Conservation (phyloP, 2,888 invertebrate genomes). For the Tipula unca region DNA sequence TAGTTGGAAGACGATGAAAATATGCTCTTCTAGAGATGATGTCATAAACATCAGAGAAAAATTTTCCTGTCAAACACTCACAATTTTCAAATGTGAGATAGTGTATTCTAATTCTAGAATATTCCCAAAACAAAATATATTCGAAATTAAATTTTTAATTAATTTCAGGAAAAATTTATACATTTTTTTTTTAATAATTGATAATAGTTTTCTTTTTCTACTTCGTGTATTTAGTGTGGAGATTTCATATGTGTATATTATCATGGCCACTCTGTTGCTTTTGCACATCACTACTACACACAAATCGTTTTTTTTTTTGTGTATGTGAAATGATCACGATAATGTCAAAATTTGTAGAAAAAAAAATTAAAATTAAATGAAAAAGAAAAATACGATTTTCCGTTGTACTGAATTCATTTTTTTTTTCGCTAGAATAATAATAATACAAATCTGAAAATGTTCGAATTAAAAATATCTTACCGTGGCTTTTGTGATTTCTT, state of each 20-base stretch:
- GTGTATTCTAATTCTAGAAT: neutral
- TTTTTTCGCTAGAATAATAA: neutral
- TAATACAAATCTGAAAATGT: neutral
- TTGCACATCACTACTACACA: neutral
- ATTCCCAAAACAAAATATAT: neutral
- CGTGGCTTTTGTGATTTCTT: conserved; percentile 27
- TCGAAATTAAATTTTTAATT: neutral
- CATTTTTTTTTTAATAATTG: neutral
- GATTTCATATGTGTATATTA: neutral
- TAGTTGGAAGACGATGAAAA: neutral
- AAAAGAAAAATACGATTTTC: neutral
- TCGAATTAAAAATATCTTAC: conserved; percentile 22
- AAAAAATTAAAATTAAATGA: neutral
- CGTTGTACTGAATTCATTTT: neutral
- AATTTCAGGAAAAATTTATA: neutral
- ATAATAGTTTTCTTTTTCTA: neutral
- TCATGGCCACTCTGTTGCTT: conserved; percentile 19
- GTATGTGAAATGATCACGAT: neutral
- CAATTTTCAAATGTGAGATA: neutral
- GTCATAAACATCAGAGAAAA: neutral
- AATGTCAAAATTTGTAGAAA: neutral
- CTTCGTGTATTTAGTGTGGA: neutral
- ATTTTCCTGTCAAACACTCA: neutral
- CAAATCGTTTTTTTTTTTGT: neutral
- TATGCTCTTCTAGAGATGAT: neutral